These are phyloP conservation scores for Drosophila albomicans DNA, from an alignment of 1,140 invertebrate genomes.

Conservation along the genomic window DNA sequence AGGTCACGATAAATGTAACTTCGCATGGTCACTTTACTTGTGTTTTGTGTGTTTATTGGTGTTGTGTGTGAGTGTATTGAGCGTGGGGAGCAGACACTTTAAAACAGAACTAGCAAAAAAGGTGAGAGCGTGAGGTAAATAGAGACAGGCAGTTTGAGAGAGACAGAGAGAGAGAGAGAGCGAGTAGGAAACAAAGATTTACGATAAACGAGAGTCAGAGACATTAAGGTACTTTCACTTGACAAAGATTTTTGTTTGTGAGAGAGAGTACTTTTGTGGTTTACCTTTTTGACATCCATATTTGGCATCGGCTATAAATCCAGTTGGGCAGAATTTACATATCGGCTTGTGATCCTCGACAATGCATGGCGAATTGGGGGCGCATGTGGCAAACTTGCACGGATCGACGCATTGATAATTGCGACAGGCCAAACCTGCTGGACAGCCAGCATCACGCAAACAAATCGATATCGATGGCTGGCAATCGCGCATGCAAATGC, in stretches of 20 bases:
- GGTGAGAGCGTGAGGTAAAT: constrained; percentile 75
- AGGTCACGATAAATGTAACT: constrained; percentile 48
- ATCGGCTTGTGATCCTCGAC: constrained; percentile 96
- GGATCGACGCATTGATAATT: constrained; percentile 96
- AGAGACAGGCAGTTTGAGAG: constrained; percentile 18
- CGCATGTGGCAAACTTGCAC: constrained; percentile 92
- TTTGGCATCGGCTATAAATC: constrained; percentile 94
- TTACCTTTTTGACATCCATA: constrained; percentile 98
- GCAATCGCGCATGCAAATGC: constrained; percentile 94
- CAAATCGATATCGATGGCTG: constrained; percentile 94
- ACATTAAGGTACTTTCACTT: constrained; percentile 74
- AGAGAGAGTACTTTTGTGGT: constrained; percentile 72
- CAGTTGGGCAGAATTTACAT: constrained; percentile 97
- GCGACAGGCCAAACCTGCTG: constrained; percentile 92
- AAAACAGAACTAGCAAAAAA: constrained; percentile 72
- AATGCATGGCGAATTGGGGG: constrained; percentile 93
- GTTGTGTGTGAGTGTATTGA: constrained; percentile 24
- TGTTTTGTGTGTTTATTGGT: constrained; percentile 19
- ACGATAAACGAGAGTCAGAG: constrained; percentile 34
- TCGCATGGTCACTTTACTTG: constrained; percentile 12
- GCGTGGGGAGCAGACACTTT: constrained; percentile 63
- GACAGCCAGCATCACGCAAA: constrained; percentile 94
- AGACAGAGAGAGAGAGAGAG: constrained; percentile 67
- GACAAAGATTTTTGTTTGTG: constrained; percentile 61
- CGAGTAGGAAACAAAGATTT: constrained; percentile 66